Evolutionary conservation across 2,113 vertebrate genomes (phyloP).

Genomic region (Panthera uncia): DNA sequence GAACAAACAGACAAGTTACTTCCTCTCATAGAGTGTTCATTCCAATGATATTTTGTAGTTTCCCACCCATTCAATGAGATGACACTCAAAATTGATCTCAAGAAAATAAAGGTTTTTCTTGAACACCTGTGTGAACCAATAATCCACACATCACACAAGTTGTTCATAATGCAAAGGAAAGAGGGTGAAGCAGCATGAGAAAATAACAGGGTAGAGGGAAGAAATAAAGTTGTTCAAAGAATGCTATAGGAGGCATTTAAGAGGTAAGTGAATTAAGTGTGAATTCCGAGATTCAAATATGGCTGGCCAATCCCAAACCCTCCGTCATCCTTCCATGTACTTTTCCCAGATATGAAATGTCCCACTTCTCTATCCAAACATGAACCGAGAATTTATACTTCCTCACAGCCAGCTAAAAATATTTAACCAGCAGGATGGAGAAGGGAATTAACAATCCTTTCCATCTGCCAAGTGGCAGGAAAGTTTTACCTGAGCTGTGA

Average conservation of each 20-base stretch:
- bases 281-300: neutral
- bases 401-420: neutral
- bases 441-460: neutral
- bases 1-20: neutral
- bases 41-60: neutral
- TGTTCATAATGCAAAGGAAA: slow-evolving; percentile 4
- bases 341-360: neutral
- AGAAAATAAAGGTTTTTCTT: neutral
- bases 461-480: neutral
- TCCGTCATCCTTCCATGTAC: fast-evolving
- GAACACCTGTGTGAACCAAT: neutral
- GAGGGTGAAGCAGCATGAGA: neutral
- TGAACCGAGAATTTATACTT: neutral
- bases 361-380: neutral
- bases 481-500: neutral
- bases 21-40: neutral
- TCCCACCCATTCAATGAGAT: neutral
- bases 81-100: neutral
- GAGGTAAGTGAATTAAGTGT: neutral
- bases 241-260: neutral
- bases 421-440: neutral
- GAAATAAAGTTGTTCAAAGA: neutral
- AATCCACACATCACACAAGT: neutral
- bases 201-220: neutral
- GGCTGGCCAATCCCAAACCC: neutral